These are phyloP conservation scores for Sarcophaga peregrina DNA, from an alignment of 1,140 invertebrate genomes.

Conservation along the genomic window DNA sequence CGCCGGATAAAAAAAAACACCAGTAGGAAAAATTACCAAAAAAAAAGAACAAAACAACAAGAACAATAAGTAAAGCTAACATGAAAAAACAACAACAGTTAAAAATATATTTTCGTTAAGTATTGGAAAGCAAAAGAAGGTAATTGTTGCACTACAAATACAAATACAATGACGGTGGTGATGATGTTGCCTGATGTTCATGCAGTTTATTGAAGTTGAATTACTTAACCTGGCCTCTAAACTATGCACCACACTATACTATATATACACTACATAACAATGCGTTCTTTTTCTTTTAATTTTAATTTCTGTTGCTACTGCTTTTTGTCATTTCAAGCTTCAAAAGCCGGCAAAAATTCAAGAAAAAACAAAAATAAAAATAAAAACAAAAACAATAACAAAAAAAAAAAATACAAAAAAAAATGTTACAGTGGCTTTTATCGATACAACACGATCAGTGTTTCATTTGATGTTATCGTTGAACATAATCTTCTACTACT, in stretches of 20 bases:
- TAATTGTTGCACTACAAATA: no score
- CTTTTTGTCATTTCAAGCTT: not conserved
- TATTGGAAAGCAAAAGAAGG: no score
- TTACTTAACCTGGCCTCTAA: not conserved
- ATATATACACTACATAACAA: not conserved
- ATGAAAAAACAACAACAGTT: not conserved
- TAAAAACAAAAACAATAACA: no score
- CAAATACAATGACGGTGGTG: no score
- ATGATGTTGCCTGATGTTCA: no score
- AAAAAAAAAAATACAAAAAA: not conserved
- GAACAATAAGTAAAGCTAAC: no score
- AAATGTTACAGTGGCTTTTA: conserved; percentile 7
- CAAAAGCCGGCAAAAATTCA: conserved; percentile 6
- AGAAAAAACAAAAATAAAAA: no score
- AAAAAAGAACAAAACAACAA: not conserved
- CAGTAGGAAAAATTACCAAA: not conserved
- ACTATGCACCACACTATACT: not conserved
- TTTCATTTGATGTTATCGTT: conserved; percentile 21
- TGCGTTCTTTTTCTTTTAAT: conserved; percentile 20
- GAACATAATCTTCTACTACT: not conserved
- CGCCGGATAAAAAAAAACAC: not conserved
- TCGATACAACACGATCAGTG: conserved; percentile 14
- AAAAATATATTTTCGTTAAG: not conserved
- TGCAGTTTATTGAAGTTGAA: not conserved
- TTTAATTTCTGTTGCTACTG: not conserved